Percentiles rank a stretch among this genome's conserved stretches.
Conservation (phyloP, 2,888 invertebrate genomes). For the Parochlus steinenii region DNA sequence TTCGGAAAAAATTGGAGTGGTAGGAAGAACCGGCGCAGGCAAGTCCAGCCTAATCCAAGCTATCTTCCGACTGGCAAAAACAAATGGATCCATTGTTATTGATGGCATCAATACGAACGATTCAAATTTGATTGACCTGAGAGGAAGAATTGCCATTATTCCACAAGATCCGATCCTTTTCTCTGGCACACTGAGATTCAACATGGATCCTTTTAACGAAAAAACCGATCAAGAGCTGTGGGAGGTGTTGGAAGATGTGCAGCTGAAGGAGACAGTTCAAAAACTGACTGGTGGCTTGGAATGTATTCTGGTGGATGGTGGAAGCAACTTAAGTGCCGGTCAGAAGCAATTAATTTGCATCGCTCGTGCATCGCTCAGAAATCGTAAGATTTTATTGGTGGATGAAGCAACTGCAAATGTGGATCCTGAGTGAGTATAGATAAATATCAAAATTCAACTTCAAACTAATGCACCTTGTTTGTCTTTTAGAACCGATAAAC, state of each 20-base stretch:
- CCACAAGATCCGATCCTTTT: constrained; percentile 51
- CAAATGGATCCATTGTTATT: constrained; percentile 34
- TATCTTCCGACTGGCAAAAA: constrained; percentile 38
- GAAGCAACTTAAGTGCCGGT: constrained; percentile 72
- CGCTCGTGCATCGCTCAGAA: constrained; percentile 68
- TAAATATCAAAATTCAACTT: too few species aligned
- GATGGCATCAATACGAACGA: constrained; percentile 32
- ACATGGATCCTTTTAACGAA: constrained; percentile 51
- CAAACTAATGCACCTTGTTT: too few species aligned
- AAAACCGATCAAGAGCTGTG: constrained; percentile 48
- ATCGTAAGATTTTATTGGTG: constrained; percentile 63
- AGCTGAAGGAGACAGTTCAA: constrained; percentile 52
- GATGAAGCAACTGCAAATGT: constrained; percentile 90
- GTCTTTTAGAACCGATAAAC: constrained; percentile 41
- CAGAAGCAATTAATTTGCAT: constrained; percentile 78
- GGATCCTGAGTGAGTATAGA: constrained; percentile 42
- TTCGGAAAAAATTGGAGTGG: constrained; percentile 37
- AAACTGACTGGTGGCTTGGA: constrained; percentile 42
- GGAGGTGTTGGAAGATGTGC: constrained; percentile 52
- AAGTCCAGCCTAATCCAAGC: constrained; percentile 36
- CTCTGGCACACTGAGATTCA: constrained; percentile 48
- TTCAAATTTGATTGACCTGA: constrained; percentile 38
- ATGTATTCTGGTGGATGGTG: constrained; percentile 54
- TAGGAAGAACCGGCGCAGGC: constrained; percentile 43
- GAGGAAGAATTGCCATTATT: constrained; percentile 54